Evolutionary conservation across 2,113 vertebrate species (phyloP).

Genomic region (Tylochromis polylepis): DNA sequence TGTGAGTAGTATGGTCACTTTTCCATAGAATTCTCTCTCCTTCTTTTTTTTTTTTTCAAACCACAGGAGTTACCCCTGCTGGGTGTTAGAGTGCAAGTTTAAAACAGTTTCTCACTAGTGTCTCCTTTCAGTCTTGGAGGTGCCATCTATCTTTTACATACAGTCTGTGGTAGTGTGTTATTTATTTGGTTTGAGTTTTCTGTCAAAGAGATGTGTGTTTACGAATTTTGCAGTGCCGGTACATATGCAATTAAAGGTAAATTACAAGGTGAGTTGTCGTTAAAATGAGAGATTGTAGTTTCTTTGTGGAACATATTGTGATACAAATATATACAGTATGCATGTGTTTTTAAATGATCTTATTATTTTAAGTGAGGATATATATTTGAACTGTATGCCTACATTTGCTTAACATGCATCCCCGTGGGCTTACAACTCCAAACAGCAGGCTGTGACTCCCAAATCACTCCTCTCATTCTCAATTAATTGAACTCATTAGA

Average conservation of each 20-base stretch:
- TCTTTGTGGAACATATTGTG: neutral
- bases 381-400: neutral
- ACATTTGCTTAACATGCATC: conserved; percentile 17
- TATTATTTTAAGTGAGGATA: neutral
- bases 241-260: neutral
- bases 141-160: neutral
- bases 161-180: neutral
- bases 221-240: neutral
- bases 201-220: neutral
- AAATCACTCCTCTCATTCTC: conserved; percentile 50
- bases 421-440: neutral
- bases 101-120: neutral
- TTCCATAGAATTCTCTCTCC: neutral
- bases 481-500: conserved; percentile 65
- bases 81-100: neutral
- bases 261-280: neutral
- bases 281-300: neutral
- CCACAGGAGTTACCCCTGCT: neutral
- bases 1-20: neutral
- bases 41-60: neutral
- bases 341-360: neutral
- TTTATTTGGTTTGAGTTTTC: neutral
- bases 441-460: conserved; percentile 24
- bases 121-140: neutral
- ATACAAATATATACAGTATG: neutral